These are phyloP conservation scores for Amphimallon solstitiale DNA, from an alignment of 2,888 invertebrate species.

Conservation along the genomic window DNA sequence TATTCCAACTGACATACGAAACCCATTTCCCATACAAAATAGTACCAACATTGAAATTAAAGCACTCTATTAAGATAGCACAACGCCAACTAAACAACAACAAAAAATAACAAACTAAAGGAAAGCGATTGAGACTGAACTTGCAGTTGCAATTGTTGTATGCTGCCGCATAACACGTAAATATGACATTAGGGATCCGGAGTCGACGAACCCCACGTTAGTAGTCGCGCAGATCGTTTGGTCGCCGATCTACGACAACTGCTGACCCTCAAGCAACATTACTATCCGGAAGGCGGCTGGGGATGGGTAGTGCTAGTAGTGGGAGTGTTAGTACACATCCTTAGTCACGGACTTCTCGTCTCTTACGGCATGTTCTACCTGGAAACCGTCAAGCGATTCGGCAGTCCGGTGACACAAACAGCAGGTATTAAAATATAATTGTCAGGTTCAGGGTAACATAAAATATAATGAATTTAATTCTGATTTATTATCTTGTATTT, in stretches of 20 bases:
- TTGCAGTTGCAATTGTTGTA: no score
- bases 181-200: constrained; percentile 55
- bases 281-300: constrained; percentile 90
- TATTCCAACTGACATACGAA: no score
- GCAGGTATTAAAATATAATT: constrained; percentile 66
- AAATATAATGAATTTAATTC: not conserved
- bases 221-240: constrained; percentile 66
- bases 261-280: constrained; percentile 79
- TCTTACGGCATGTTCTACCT: constrained; percentile 67
- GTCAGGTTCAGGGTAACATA: not conserved
- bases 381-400: constrained; percentile 63
- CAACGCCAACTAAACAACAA: not conserved
- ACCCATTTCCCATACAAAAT: no score
- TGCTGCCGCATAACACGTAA: constrained; percentile 1
- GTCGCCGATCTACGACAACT: constrained; percentile 69
- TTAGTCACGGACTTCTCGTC: constrained; percentile 80
- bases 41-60: constrained; percentile 2
- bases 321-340: constrained; percentile 76
- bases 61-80: not conserved
- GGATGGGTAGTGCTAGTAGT: constrained; percentile 84
- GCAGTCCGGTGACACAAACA: constrained; percentile 69
- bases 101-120: no score
- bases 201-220: constrained; percentile 63
- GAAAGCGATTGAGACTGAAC: not conserved
- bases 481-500: no score